A percentile compares a stretch with the other conserved stretches of the same genome.
These are phyloP conservation scores for Ctenosaura bakeri DNA, from an alignment of 2,797 vertebrate genomes.

Conservation along the genomic window DNA sequence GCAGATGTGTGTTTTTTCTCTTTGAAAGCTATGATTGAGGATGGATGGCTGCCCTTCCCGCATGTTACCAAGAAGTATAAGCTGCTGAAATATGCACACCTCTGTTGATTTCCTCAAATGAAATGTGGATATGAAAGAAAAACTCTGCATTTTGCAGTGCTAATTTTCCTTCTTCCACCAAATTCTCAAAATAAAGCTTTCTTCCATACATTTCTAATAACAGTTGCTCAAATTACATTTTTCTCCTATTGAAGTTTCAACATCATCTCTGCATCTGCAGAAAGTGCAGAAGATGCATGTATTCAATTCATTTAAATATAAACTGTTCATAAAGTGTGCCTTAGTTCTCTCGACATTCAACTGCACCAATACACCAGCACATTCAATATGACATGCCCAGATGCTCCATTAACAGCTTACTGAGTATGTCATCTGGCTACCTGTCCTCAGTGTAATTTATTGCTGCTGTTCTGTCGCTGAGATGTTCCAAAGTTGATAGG, in stretches of 20 bases:
- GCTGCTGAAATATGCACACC: conserved; percentile 19
- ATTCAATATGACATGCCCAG: not conserved
- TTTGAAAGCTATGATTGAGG: conserved; percentile 65
- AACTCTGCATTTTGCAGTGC: conserved; percentile 13
- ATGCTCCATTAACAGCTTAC: not conserved
- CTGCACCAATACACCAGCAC: not conserved
- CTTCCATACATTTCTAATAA: conserved; percentile 5
- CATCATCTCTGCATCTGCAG: not conserved
- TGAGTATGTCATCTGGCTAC: not conserved
- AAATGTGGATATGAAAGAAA: conserved; percentile 18
- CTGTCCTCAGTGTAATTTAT: not conserved
- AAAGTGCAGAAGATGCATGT: not conserved
- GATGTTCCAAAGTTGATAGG: conserved; percentile 28
- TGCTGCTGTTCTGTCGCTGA: not conserved
- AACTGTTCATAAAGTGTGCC: not conserved
- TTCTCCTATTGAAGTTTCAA: not conserved
- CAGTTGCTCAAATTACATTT: not conserved
- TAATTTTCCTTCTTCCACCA: conserved; percentile 21
- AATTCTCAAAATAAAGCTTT: conserved; percentile 8
- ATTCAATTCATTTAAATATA: not conserved
- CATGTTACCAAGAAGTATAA: conserved; percentile 33
- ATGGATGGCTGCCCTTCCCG: conserved; percentile 38
- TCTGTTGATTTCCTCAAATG: not conserved
- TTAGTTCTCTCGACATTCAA: not conserved
- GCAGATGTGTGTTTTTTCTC: conserved; percentile 45